Conservation (phyloP, 2,797 vertebrate genomes). For the Lemur catta region DNA sequence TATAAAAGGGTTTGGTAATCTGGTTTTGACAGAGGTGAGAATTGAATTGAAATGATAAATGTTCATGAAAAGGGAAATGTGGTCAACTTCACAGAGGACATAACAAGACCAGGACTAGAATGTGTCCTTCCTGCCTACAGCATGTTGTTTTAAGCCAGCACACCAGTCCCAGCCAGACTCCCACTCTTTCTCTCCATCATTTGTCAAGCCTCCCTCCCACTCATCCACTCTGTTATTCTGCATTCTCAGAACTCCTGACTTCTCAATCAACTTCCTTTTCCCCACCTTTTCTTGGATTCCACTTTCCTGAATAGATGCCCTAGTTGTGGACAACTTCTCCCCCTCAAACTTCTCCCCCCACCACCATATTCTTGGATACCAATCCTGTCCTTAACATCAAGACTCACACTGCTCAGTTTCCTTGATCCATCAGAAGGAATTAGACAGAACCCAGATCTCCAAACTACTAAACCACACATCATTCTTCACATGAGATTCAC, state of each 20-base stretch:
- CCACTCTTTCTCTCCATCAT: background rate
- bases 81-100: background rate
- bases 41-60: background rate
- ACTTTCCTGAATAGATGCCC: background rate
- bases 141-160: background rate
- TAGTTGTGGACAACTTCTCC: background rate
- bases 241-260: background rate
- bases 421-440: background rate
- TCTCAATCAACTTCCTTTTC: background rate
- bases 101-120: background rate
- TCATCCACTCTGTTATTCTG: background rate
- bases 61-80: background rate
- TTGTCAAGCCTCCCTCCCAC: background rate
- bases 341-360: background rate
- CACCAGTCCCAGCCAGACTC: background rate
- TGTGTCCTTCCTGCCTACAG: background rate
- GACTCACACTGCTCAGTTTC: background rate
- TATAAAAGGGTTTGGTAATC: background rate
- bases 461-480: background rate
- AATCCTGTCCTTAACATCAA: background rate
- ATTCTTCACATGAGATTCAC: background rate
- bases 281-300: background rate
- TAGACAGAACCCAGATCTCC: background rate
- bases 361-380: background rate
- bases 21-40: background rate